These are phyloP conservation scores for Poicephalus gulielmi DNA, from an alignment of 2,113 vertebrate genomes.

Conservation along the genomic window DNA sequence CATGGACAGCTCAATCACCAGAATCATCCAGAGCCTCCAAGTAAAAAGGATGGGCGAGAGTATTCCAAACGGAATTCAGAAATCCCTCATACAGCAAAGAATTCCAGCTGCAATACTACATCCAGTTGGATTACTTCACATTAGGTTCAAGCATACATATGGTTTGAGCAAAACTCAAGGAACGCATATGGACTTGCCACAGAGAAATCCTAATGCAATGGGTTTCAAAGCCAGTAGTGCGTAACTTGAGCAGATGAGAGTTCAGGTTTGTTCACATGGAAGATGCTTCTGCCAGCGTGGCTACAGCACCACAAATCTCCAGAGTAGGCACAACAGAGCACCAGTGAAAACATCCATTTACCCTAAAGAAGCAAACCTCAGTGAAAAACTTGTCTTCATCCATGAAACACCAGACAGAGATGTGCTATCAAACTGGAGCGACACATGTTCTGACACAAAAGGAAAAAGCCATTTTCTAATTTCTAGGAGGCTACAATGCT, in stretches of 20 bases:
- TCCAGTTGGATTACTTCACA: background rate
- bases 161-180: background rate
- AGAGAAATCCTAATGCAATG: background rate
- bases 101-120: background rate
- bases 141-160: background rate
- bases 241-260: background rate
- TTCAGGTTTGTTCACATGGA: background rate
- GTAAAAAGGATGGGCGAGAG: background rate
- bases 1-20: constrained; percentile 57
- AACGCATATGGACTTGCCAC: background rate
- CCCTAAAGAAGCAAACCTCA: background rate
- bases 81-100: background rate
- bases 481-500: background rate
- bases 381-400: background rate
- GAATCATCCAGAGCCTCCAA: background rate
- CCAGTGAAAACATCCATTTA: background rate
- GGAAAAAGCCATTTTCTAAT: background rate
- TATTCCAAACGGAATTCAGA: background rate
- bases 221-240: background rate
- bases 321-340: background rate
- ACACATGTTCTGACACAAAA: background rate
- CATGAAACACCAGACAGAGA: background rate
- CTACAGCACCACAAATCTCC: background rate
- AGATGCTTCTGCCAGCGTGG: background rate
- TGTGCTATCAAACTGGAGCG: background rate